A percentile compares a stretch with the other conserved stretches of the same genome.
These are phyloP conservation scores for Chydorus sphaericus DNA, from an alignment of 2,888 invertebrate genomes.

Conservation along the genomic window DNA sequence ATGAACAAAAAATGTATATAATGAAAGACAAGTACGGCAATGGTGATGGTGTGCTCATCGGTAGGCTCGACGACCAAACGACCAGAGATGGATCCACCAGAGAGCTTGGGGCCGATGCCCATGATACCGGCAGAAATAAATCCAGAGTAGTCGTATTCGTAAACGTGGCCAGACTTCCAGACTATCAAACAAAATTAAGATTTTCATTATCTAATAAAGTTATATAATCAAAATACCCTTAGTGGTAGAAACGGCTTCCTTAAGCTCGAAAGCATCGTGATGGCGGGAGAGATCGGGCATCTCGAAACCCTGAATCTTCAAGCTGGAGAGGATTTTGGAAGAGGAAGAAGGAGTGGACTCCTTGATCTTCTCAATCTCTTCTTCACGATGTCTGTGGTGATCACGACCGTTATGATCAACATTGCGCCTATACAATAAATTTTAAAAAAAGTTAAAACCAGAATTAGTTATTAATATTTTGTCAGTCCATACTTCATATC, in stretches of 20 bases:
- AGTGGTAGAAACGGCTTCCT: not conserved
- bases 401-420: not conserved
- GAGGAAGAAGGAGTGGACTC: not conserved
- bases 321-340: not conserved
- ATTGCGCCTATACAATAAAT: too few species aligned
- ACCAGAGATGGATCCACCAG: slow-evolving; percentile 10
- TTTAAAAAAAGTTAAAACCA: too few species aligned
- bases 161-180: slow-evolving; percentile 11
- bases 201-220: not conserved
- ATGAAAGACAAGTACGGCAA: not conserved
- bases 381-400: not conserved
- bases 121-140: slow-evolving; percentile 11
- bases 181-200: not conserved
- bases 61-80: slow-evolving; percentile 12
- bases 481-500: too few species aligned
- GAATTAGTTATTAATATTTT: not conserved
- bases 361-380: not conserved
- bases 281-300: not conserved
- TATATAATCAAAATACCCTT: not conserved
- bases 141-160: slow-evolving; percentile 15
- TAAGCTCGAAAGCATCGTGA: not conserved
- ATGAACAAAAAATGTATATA: not conserved
- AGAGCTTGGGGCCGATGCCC: slow-evolving; percentile 8
- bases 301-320: not conserved
- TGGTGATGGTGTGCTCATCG: slow-evolving; percentile 3